phyloP scores from a whole-genome alignment of 53 echinoderm and acorn worm genomes.

The Patiria pectinifera region DNA sequence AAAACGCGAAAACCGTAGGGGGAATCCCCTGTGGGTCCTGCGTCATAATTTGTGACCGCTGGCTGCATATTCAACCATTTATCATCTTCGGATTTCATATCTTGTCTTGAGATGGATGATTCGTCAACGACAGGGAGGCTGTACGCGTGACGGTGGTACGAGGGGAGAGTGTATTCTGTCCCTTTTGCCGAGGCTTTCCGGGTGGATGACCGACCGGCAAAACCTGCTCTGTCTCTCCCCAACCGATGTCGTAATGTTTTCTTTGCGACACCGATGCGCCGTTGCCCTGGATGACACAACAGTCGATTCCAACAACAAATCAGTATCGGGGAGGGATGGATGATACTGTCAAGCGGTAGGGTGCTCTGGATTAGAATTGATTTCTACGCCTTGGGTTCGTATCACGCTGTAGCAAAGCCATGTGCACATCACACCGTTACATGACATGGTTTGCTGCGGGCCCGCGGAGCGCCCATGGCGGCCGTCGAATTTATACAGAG shows the following conservation, averaged over 20 bases:
- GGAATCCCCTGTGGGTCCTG: slow-evolving; percentile 43
- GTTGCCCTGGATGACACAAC: slow-evolving; percentile 6
- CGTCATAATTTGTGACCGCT: slow-evolving; percentile 53
- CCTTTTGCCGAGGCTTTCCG: neutral
- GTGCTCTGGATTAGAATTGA: slow-evolving; percentile 51
- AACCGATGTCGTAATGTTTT: slow-evolving; percentile 11
- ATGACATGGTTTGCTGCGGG: slow-evolving; percentile 10
- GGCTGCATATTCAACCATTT: slow-evolving; percentile 47
- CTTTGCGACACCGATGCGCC: slow-evolving; percentile 7
- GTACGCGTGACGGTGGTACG: neutral
- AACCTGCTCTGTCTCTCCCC: neutral
- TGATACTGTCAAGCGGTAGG: neutral
- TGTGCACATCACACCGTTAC: neutral
- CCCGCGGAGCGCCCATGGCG: slow-evolving; percentile 25
- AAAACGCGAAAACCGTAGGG: neutral
- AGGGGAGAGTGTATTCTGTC: neutral
- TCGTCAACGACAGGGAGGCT: neutral
- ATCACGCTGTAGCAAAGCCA: neutral
- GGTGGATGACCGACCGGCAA: slow-evolving; percentile 51
- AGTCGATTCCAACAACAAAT: slow-evolving; percentile 60
- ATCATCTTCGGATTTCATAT: slow-evolving; percentile 55
- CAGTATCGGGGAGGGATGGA: slow-evolving; percentile 10
- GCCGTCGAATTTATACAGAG: slow-evolving; percentile 20
- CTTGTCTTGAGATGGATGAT: slow-evolving; percentile 7
- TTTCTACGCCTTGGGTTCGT: slow-evolving; percentile 37